A percentile compares a stretch with the other conserved stretches of the same genome.
Conservation (phyloP, 2,113 vertebrate species). For the Pagrus major region DNA sequence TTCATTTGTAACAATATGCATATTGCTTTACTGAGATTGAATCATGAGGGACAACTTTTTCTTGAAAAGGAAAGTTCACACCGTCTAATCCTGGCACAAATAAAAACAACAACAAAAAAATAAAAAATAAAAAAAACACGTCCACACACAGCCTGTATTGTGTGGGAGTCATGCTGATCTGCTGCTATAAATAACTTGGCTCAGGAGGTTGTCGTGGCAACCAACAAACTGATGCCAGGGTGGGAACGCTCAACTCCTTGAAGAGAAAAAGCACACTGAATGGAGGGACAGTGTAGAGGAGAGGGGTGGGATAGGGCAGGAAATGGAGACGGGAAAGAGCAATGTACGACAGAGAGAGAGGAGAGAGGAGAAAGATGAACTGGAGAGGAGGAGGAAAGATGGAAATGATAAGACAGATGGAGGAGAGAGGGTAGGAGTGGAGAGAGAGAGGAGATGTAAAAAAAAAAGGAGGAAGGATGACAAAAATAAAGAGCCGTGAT, state of each 20-base stretch:
- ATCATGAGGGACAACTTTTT: neutral
- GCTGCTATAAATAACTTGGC: constrained; percentile 78
- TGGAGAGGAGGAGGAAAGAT: neutral
- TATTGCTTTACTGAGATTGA: neutral
- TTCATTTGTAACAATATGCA: neutral
- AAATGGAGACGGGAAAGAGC: constrained; percentile 8
- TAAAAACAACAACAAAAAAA: neutral
- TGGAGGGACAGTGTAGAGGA: constrained; percentile 8
- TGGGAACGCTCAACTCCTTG: constrained; percentile 58
- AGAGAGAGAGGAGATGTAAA: too few relatives aligned
- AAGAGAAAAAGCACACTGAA: constrained; percentile 47
- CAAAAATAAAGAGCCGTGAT: neutral
- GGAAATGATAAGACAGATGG: neutral
- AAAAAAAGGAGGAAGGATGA: neutral
- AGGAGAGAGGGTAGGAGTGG: neutral
- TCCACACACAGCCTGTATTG: constrained; percentile 40
- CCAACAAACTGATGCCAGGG: constrained; percentile 79
- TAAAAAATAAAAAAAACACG: neutral
- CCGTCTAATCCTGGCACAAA: constrained; percentile 14
- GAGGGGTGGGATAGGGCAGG: neutral
- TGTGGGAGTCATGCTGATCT: constrained; percentile 62
- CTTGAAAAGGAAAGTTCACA: constrained; percentile 8
- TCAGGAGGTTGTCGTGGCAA: constrained; percentile 74
- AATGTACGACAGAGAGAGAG: neutral
- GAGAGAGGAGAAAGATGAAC: neutral